Evolutionary conservation across 2,113 vertebrate species (phyloP), one percentile per base, ranked within the genome.

Genomic region (Talpa occidentalis): DNA sequence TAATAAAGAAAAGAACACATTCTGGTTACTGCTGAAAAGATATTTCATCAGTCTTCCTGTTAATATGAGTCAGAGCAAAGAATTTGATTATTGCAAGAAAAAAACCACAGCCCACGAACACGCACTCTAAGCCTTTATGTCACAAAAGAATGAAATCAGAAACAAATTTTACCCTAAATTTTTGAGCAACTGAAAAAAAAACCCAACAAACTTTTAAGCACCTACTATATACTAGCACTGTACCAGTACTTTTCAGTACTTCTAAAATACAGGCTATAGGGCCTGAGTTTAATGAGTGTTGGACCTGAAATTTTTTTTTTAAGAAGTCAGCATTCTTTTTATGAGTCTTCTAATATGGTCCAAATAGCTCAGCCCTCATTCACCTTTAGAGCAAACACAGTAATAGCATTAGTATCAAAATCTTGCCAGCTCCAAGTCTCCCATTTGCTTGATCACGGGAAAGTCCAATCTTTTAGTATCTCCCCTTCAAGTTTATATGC

Each of bases 21-120:
- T 93, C 66, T 3, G 19, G 69, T 94, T 91, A 89, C 49, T 40
- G 42, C 64, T 94, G 37, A 95, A 40, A 72, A 96, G 70, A 66
- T 70, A 95, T 60, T 89, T 96, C 89, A 94, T 93, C 86, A 91
- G 74, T 64, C 64, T 97, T 97, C 86, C 95, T 93, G 91, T 96
- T 86, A 93, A 52, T 56, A 49, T 96, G 91, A 96, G 86, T 96
- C 95, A 97, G 2, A 59, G 64, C 42, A 83, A 80, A 93, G 56
- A 95, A 92, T 89, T 28, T 87, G 69, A 37, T 66, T 22, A 74
- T 91, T 85, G 15, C 40, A 40, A 95, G 64, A 90, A 95, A 88
- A 88, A 93, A 93, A 91, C 82, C 95, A 91, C 47, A 73, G 37
- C 60, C 30, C 47, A 79, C 17, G 91, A 91, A 79, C 22, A 93